phyloP scores from a whole-genome alignment of 2,113 vertebrate genomes.

The Elaphurus davidianus region DNA sequence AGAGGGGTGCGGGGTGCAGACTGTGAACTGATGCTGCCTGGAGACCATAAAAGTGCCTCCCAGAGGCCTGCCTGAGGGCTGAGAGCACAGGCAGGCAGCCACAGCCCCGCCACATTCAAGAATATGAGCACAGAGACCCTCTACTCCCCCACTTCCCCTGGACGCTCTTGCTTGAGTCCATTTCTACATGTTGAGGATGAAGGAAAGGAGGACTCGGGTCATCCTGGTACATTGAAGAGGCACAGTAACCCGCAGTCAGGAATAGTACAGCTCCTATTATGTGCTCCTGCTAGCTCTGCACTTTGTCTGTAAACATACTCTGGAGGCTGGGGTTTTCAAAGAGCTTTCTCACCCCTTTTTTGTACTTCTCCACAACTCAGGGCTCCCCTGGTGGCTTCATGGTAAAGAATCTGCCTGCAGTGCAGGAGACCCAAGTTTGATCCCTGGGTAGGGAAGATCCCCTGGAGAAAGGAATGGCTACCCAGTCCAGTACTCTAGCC shows the following conservation, averaged over 20 bases:
- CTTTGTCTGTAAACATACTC: background rate
- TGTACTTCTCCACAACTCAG: background rate
- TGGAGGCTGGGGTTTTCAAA: background rate
- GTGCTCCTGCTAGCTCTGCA: background rate
- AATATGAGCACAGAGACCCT: background rate
- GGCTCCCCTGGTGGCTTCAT: background rate
- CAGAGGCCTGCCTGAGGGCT: background rate
- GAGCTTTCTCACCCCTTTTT: background rate
- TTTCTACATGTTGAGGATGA: background rate
- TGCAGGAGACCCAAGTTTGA: background rate
- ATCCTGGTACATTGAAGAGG: background rate
- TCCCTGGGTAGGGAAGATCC: background rate
- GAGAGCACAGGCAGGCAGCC: background rate
- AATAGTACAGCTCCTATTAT: background rate
- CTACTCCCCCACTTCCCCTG: background rate
- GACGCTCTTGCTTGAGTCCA: background rate
- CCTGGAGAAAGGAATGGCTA: background rate
- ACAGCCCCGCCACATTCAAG: fast-evolving
- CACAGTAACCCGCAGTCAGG: background rate
- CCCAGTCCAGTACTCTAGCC: background rate
- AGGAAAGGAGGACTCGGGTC: background rate
- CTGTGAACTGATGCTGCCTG: background rate
- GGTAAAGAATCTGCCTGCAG: background rate
- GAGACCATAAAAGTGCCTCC: background rate
- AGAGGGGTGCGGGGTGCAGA: fast-evolving